Base-by-base conservation (phyloP, 2,797 vertebrate species). In the Clarias laeviceps region DNA sequence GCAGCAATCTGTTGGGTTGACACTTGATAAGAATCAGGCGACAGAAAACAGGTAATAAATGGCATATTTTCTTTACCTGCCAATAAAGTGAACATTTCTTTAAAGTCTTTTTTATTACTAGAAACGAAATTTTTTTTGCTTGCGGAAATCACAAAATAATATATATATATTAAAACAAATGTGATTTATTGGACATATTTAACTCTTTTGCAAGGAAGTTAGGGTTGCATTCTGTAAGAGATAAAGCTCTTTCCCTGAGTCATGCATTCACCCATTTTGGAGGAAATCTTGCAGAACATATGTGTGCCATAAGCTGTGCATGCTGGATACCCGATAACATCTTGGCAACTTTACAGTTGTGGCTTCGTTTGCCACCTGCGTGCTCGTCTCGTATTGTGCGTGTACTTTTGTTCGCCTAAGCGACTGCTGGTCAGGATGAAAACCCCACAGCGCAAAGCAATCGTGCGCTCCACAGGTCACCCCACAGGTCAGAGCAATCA, bases 281-380 rank as follows among this genome's bases (percentile, higher is more conserved):
- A 84, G 91, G 88, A 91, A 89, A 85, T 86, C 88, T 88, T 68
- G 57, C 64, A 40, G 90, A 91, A 86, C 94, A 94, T 91, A 92
- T 95, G 94, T 91, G 91, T 91, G 88, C 91, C 92, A 90, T 91
- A 82, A 90, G 85, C 89, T 82, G 86, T 85, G 40, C 76, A 85
- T 37, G 80, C 84, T 86, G 91, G 93, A 92, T 90, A 82, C 91
- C 89, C 88, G 81, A 89, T 91, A 87, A 90, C 90, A 90, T 89
- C 89, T 91, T 94, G 93, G 93, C 92, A 93, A 86, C 14, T 84
- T 86, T 91, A 91, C 92, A 93, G 90, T 94, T 91, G 15, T 87
- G 82, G 80, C 85, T 87, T 88, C 79, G 78, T 62, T 85, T 22
- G 3, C 87, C 89, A 91, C 88, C 90, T 91, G 90, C 78, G 89